phyloP scores from a whole-genome alignment of 2,113 vertebrate genomes.

The Trogon melanurus region DNA sequence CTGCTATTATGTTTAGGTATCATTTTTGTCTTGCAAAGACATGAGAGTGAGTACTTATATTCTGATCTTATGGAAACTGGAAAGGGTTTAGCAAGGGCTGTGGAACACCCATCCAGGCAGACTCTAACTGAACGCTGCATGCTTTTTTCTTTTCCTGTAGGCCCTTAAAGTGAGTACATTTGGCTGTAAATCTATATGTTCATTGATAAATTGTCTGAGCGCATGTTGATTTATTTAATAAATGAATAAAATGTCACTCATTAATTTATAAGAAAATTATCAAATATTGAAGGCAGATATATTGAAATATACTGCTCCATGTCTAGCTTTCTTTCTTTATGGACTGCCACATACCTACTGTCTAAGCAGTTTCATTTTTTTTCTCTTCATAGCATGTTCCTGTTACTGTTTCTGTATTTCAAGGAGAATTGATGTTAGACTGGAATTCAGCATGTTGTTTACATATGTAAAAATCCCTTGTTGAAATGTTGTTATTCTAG shows the following conservation, averaged over 20 bases:
- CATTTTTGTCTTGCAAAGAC: background rate
- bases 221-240: background rate
- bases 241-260: background rate
- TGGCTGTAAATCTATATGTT: background rate
- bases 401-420: background rate
- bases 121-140: background rate
- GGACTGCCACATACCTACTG: background rate
- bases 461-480: background rate
- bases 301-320: background rate
- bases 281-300: background rate
- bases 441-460: background rate
- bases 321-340: background rate
- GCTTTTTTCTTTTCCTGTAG: background rate
- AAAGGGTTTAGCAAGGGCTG: background rate
- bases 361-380: background rate
- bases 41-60: background rate
- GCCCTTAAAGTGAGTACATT: background rate
- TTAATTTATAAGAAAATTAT: background rate
- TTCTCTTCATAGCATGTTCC: background rate
- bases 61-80: background rate
- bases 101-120: background rate
- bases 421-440: background rate
- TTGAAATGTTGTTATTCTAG: background rate
- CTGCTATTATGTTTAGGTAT: background rate
- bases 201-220: background rate